phyloP scores from a whole-genome alignment of 2,888 invertebrate genomes.

The Drosophila paranaensis region DNA sequence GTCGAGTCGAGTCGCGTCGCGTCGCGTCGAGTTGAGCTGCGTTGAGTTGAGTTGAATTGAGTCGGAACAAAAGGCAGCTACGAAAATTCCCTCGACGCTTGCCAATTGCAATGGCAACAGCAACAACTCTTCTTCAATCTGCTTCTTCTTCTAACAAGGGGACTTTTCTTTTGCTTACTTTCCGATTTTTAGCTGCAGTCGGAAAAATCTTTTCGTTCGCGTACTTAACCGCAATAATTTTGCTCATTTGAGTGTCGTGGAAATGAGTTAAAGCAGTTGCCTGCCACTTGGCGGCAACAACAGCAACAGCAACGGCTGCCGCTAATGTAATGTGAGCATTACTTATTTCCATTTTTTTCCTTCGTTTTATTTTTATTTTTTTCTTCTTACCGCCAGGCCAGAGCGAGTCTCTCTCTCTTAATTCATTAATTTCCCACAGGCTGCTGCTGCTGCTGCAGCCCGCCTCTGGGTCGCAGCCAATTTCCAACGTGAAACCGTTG shows the following conservation, averaged over 20 bases:
- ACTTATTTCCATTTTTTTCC: conserved; percentile 77
- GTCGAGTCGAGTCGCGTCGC: conserved; percentile 21
- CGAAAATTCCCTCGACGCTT: conserved; percentile 60
- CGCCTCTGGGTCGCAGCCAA: conserved; percentile 60
- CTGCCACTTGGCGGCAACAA: conserved; percentile 60
- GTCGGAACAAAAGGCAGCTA: conserved; percentile 33
- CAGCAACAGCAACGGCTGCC: conserved; percentile 46
- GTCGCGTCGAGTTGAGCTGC: conserved; percentile 5
- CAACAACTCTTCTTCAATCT: conserved; percentile 4
- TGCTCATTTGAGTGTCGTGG: conserved; percentile 81
- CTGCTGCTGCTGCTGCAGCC: conserved; percentile 16
- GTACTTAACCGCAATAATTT: conserved; percentile 81
- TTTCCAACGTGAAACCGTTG: conserved; percentile 78
- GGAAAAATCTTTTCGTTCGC: conserved; percentile 72
- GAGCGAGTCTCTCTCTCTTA: conserved; percentile 46
- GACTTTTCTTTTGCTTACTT: conserved; percentile 68
- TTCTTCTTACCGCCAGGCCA: conserved; percentile 50
- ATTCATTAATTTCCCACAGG: conserved; percentile 80
- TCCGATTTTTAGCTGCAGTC: conserved; percentile 52
- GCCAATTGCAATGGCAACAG: conserved; percentile 37
- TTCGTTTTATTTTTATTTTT: conserved; percentile 24
- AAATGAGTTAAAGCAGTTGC: conserved; percentile 77
- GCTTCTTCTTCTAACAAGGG: conserved; percentile 44
- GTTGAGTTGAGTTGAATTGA: conserved; percentile 22
- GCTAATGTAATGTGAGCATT: conserved; percentile 77